Base-by-base conservation (phyloP, 2,888 invertebrate genomes). In the Chydorus sphaericus region DNA sequence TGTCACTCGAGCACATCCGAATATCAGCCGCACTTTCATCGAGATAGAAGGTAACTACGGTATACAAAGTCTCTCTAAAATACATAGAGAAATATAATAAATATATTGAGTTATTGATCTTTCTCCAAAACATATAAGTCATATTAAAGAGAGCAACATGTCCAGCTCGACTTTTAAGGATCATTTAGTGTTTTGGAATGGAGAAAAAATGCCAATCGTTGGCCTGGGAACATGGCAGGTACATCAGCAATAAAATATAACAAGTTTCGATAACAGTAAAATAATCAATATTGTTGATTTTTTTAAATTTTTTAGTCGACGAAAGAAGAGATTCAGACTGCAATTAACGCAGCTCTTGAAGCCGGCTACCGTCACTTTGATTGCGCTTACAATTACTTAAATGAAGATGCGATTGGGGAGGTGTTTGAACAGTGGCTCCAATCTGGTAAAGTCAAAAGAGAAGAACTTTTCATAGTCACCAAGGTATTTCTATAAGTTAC, bases 151-250 rank as follows among this genome's bases (percentile, higher is more conserved):
- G n/a, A n/a, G n/a, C n/a, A n/a, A n/a, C n/a, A n/a, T n/a, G n/a
- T n/a, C n/a, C n/a, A n/a, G n/a, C n/a, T 44, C 23, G 26, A 23
- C 10, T 7, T 14, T 11, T n/a, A 10, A 44, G 20, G 28, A 44
- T 4, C 20, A 44, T 14, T 26, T 44, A 11, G 28, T 28, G 11
- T 55, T 62, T 48, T 49, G n/a, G 16, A 62, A 62, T 55, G 83
- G 82, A 3, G 72, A 77, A 52, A 74, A 72, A 57, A 80, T 85
- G 77, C 85, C 85, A 6, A 72, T 77, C 54, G 70, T 86, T 51
- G 86, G 86, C 53, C 80, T 82, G 64, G 86, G 86, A 57, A 85
- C 85, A 57, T 86, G 85, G 85, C 80, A 82, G 74, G 85, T 85
- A 71, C n/a, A n/a, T n/a, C n/a, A n/a, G n/a, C n/a, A n/a, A 2